Conservation (phyloP, 2,888 invertebrate species). For the Pandemis corylana region DNA sequence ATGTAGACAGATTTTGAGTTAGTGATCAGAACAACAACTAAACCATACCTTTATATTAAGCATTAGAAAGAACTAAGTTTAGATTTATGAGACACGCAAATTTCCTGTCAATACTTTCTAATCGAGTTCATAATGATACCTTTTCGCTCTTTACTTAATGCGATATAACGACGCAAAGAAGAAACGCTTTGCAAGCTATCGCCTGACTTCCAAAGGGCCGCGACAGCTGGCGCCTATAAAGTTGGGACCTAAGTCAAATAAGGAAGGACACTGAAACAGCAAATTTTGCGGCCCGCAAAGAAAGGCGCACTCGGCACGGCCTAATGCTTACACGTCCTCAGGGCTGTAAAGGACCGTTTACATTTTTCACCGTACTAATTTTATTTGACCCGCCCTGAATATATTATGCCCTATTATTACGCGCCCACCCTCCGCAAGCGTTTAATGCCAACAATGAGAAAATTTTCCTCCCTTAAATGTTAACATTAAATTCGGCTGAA, state of each 20-base stretch:
- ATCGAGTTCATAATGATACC: too few relatives aligned
- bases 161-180: neutral
- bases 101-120: too few relatives aligned
- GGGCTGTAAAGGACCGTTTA: constrained; percentile 80
- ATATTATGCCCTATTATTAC: constrained; percentile 84
- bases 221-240: neutral
- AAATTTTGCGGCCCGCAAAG: constrained; percentile 49
- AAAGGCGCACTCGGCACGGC: constrained; percentile 58
- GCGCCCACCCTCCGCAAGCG: constrained; percentile 69
- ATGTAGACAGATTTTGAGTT: too few relatives aligned
- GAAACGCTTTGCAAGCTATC: neutral
- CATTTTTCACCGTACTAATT: constrained; percentile 85
- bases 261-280: constrained; percentile 28
- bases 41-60: too few relatives aligned
- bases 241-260: constrained; percentile 15
- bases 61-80: too few relatives aligned
- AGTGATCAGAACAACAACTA: too few relatives aligned
- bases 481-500: constrained; percentile 75
- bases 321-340: constrained; percentile 79
- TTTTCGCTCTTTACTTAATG: too few relatives aligned
- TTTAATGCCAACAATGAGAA: constrained; percentile 79
- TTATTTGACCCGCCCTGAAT: constrained; percentile 84
- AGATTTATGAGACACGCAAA: too few relatives aligned
- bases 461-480: constrained; percentile 75
- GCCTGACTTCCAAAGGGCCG: neutral